Evolutionary conservation across 1,140 invertebrate genomes (phyloP), one percentile per base, ranked within the genome.

Genomic region (Zelostemma sp.): DNA sequence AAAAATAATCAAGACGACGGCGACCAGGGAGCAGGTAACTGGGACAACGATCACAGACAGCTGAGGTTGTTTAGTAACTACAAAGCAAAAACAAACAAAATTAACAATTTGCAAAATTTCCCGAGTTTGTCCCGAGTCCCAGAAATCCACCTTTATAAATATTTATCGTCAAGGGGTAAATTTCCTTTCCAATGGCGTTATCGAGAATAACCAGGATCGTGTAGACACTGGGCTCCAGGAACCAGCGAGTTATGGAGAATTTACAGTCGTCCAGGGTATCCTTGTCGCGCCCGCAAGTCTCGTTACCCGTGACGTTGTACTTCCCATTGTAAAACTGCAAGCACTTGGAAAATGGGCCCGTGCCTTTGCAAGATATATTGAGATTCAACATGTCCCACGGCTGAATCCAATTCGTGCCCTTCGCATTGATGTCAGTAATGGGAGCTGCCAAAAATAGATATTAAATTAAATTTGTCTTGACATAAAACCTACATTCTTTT

Each of bases 41-140:
- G 93, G 93, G 0, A 96, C 92, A 31, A 95, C 89, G 1, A 95
- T 94, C 1, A 96, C 92, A 0, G 93, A 95, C 49, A 96, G 80
- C 73, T 94, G 93, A 0, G 92, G 88, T 69, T 93, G 91, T 41
- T 89, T 89, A 31, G 88, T 88, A 4, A 90, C 93, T 94, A 80
- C 61, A 89, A 88, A 70, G 4, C 5, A 47, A 18, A 1, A 21
- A 35, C 15, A n/a, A 35, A 35, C 15, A 5, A 16, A 11, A 51
- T 17, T 11, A 8, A 51, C n/a, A 51, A 11, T 31, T 21, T 3
- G 19, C 5, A 21, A 1, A 35, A 35, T 25, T 25, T 25, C 21
- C 8, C 21, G 8, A 25, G 21, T 25, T n/a, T n/a, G n/a, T n/a
- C n/a, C n/a, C n/a, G n/a, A 28, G 8, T 28, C 25, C 25, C 3